phyloP scores from a whole-genome alignment of 2,797 vertebrate species.

The Peromyscus melanophrys region DNA sequence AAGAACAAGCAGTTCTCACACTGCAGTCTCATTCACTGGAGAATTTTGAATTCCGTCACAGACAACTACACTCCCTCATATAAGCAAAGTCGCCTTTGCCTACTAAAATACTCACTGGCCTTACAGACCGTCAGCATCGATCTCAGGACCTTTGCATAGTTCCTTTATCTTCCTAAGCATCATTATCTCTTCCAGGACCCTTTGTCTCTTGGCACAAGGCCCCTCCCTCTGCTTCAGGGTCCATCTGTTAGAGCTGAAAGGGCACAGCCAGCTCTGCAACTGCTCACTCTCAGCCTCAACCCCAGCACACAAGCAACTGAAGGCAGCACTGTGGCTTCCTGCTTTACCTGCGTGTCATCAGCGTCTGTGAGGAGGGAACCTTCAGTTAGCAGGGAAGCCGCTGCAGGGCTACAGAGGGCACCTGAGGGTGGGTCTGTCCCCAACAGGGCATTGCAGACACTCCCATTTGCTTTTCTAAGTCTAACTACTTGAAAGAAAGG shows the following conservation, averaged over 20 bases:
- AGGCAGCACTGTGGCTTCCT: background rate
- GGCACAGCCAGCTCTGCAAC: background rate
- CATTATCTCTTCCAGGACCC: background rate
- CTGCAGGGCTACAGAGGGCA: background rate
- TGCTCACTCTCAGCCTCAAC: background rate
- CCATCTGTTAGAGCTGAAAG: background rate
- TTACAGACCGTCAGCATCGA: background rate
- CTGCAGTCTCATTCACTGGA: background rate
- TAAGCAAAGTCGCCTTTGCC: background rate
- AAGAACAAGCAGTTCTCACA: background rate
- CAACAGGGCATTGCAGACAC: background rate
- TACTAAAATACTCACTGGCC: background rate
- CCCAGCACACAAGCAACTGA: background rate
- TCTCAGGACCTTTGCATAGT: background rate
- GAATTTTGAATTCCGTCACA: background rate
- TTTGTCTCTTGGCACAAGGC: background rate
- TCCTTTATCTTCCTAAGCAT: background rate
- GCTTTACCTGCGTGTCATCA: background rate
- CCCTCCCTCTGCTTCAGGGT: background rate
- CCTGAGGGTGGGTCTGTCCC: background rate
- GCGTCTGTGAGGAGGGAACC: background rate
- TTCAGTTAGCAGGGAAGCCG: background rate
- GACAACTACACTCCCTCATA: background rate
- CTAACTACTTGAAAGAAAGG: background rate
- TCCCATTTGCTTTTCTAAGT: background rate